Evolutionary conservation across 2,888 invertebrate genomes (phyloP).

Genomic region (Agelastica alni): DNA sequence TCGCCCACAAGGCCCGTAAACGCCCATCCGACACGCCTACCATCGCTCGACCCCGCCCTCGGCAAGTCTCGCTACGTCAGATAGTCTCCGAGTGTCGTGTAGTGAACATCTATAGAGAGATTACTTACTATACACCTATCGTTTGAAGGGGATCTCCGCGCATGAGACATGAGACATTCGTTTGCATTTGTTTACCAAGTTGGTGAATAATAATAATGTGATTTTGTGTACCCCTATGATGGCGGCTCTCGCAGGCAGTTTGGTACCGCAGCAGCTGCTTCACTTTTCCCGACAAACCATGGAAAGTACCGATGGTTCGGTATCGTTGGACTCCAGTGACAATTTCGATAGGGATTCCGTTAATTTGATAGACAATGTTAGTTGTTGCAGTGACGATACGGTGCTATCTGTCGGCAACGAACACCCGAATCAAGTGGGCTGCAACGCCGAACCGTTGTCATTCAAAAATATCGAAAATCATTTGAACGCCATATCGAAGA

Average conservation of each 20-base stretch:
- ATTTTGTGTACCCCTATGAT: slow-evolving; percentile 35
- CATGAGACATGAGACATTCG: too few relatives aligned
- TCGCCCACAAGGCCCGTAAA: slow-evolving; percentile 39
- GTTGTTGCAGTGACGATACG: slow-evolving; percentile 77
- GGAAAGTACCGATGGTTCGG: slow-evolving; percentile 50
- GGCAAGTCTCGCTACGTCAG: slow-evolving; percentile 46
- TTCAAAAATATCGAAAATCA: slow-evolving; percentile 72
- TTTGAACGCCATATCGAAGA: slow-evolving; percentile 69
- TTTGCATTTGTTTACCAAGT: not conserved
- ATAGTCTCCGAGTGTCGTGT: slow-evolving; percentile 51
- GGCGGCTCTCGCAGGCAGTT: slow-evolving; percentile 46
- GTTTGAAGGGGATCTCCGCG: too few relatives aligned
- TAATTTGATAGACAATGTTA: slow-evolving; percentile 62
- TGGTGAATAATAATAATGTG: slow-evolving; percentile 14
- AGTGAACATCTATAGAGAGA: slow-evolving; percentile 46
- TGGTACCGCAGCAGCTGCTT: slow-evolving; percentile 45
- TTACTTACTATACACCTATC: slow-evolving; percentile 15
- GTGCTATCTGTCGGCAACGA: slow-evolving; percentile 83
- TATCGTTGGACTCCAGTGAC: slow-evolving; percentile 53
- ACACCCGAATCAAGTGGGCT: slow-evolving; percentile 34
- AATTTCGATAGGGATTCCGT: slow-evolving; percentile 51
- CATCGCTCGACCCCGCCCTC: slow-evolving; percentile 49
- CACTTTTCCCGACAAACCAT: slow-evolving; percentile 46
- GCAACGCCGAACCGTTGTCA: slow-evolving; percentile 55
- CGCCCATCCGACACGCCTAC: slow-evolving; percentile 41